phyloP scores from a whole-genome alignment of 2,797 vertebrate species.

The Peromyscus attwateri region DNA sequence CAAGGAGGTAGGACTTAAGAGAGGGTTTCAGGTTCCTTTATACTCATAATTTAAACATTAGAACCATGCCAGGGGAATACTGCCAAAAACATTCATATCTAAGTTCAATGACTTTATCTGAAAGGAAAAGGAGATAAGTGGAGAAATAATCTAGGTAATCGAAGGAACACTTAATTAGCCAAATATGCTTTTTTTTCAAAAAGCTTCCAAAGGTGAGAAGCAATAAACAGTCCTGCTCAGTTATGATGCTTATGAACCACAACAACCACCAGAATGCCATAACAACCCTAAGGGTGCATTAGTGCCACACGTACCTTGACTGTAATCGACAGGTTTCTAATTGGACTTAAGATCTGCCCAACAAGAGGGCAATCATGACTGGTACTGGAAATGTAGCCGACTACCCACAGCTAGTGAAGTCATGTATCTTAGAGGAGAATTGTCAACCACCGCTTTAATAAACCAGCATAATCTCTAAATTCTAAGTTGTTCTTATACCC shows the following conservation, averaged over 20 bases:
- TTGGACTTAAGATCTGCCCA: background rate
- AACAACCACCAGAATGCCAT: background rate
- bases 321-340: background rate
- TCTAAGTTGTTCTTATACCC: background rate
- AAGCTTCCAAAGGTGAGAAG: background rate
- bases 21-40: background rate
- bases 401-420: background rate
- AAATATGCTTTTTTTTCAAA: background rate
- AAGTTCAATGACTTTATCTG: background rate
- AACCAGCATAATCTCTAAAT: background rate
- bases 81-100: background rate
- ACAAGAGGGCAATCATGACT: background rate
- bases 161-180: background rate
- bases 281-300: background rate
- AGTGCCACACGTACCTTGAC: background rate
- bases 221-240: background rate
- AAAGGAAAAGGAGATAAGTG: background rate
- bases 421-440: background rate
- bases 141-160: background rate
- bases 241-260: background rate
- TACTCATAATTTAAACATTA: background rate
- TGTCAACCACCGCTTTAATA: background rate
- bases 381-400: background rate
- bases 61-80: background rate
- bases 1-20: background rate